phyloP scores from a whole-genome alignment of 2,113 vertebrate genomes.

The Sciurus niger region DNA sequence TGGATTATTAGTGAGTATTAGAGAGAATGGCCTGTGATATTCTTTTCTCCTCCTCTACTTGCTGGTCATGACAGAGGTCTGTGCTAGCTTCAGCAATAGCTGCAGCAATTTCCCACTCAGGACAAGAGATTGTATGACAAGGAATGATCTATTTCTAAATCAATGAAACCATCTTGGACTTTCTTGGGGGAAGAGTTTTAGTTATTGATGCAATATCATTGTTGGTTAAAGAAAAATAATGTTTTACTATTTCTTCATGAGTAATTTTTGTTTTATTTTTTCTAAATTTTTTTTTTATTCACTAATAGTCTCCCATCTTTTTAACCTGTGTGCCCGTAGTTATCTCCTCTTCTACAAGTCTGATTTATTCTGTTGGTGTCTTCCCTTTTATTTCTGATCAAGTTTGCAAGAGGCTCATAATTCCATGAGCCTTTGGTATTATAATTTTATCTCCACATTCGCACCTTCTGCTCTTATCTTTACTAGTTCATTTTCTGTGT shows the following conservation, averaged over 20 bases:
- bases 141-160: neutral
- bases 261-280: conserved; percentile 11
- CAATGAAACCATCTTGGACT: neutral
- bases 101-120: neutral
- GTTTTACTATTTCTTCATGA: neutral
- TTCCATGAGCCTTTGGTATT: neutral
- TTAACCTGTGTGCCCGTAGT: neutral
- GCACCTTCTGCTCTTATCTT: neutral
- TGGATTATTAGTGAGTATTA: neutral
- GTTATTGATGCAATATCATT: neutral
- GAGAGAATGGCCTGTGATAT: neutral
- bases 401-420: neutral
- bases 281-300: neutral
- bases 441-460: neutral
- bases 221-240: neutral
- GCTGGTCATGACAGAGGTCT: neutral
- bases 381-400: neutral
- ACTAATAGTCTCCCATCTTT: neutral
- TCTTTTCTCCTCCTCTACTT: neutral
- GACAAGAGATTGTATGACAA: neutral
- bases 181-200: neutral
- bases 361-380: neutral
- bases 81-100: neutral
- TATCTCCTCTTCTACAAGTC: neutral
- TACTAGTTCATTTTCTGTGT: neutral